Evolutionary conservation across 2,888 invertebrate species (phyloP).

Genomic region (Diarsia rubi): DNA sequence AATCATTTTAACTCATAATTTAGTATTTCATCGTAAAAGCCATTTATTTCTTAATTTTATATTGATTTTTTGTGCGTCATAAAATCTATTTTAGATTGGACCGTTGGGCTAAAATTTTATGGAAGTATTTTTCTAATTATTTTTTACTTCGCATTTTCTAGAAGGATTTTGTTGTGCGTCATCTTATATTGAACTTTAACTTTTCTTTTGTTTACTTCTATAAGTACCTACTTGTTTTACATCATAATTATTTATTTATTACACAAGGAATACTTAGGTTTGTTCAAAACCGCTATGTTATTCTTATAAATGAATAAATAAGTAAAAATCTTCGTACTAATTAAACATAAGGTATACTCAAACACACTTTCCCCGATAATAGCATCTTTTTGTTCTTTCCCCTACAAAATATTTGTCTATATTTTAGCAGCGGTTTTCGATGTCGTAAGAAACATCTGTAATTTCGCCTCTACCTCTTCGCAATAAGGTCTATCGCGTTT

Average conservation of each 20-base stretch:
- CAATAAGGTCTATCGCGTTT: constrained; percentile 56
- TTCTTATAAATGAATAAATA: background rate
- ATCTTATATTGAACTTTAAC: background rate
- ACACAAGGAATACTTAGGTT: no score
- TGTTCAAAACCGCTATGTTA: no score
- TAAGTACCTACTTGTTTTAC: background rate
- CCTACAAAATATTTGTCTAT: constrained; percentile 45
- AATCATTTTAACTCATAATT: background rate
- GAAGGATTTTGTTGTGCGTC: background rate
- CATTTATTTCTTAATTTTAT: background rate
- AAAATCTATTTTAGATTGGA: background rate
- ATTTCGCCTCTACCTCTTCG: constrained; percentile 37
- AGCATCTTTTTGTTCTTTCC: constrained; percentile 49
- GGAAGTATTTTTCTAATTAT: background rate
- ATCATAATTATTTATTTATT: no score
- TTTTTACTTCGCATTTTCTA: background rate
- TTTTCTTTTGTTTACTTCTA: background rate
- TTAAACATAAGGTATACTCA: constrained; percentile 21
- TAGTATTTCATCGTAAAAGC: background rate
- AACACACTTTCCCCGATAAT: constrained; percentile 35
- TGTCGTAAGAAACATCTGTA: constrained; percentile 18
- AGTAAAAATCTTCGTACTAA: background rate
- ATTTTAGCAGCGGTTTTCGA: constrained; percentile 47
- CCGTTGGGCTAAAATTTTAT: background rate
- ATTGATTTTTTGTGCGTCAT: background rate